Base-by-base conservation (phyloP, 2,888 invertebrate species). In the Elysia crispata region DNA sequence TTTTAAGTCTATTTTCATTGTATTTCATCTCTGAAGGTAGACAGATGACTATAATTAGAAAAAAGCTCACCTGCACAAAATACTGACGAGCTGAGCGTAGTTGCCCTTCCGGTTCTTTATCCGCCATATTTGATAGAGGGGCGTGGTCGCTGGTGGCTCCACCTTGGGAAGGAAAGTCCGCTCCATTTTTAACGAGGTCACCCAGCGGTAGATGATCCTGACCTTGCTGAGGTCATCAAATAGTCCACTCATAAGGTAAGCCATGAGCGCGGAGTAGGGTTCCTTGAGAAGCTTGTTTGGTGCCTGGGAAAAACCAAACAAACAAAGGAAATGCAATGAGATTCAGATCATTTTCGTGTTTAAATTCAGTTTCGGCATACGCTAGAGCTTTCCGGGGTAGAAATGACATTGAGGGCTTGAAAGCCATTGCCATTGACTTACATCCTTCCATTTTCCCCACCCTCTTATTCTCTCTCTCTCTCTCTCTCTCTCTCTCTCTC, bases 151-250 rank as follows among this genome's bases (percentile, higher is more conserved):
- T 57, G 84, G 86, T 1, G 89, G 86, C 54, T 84, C 81, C 33
- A 85, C 85, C 66, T 86, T 82, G 0, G 85, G 82, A 64, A 89
- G 83, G 66, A 84, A 84, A 20, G 87, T 82, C 33, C 81, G 80
- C 67, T 86, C 85, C 20, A 87, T 74, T 1, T 86, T 84, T 74
- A 86, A 85, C 25, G 88, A 85, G 23, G 89, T 88, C 73, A 89
- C 83, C 89, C 89, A 90, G n/a, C 86, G 84, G 82, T 89, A 90
- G 30, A 90, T 81, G n/a, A 86, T 86, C 25, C 89, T 84, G 18
- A 87, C 84, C 80, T 85, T 87, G 18, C 84, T 82, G 18, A 87
- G 77, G 30, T 85, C 86, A 62, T 85, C 85, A 20, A 82, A 81
- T 15, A 70, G 85, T 31, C 81, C 83, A 1, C 81, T 84, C 0